These are phyloP conservation scores for Peromyscus melanophrys DNA, from an alignment of 2,797 vertebrate genomes.

Conservation along the genomic window DNA sequence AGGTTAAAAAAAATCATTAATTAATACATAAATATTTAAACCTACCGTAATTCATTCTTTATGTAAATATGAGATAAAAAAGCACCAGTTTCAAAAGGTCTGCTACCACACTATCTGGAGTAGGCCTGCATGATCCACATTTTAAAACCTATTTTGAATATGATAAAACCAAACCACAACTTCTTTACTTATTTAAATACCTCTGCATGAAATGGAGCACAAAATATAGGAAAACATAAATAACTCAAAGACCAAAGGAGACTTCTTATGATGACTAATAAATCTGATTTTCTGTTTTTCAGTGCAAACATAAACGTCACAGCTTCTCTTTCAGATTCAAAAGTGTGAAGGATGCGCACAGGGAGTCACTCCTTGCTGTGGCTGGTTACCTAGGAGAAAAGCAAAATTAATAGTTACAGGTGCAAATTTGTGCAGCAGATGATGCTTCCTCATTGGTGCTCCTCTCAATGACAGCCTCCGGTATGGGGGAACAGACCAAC, in stretches of 20 bases:
- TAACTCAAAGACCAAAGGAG: slow-evolving; percentile 69
- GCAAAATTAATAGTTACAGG: not conserved
- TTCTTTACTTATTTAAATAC: slow-evolving; percentile 63
- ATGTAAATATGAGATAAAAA: slow-evolving; percentile 80
- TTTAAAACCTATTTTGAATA: slow-evolving; percentile 77
- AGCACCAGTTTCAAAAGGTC: slow-evolving; percentile 88
- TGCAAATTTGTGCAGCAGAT: not conserved
- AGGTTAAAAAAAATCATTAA: slow-evolving; percentile 67
- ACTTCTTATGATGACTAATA: slow-evolving; percentile 74
- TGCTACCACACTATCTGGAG: slow-evolving; percentile 77
- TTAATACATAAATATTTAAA: slow-evolving; percentile 82
- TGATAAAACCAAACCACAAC: slow-evolving; percentile 57
- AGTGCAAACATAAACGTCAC: slow-evolving; percentile 81
- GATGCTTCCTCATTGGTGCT: not conserved
- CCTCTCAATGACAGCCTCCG: not conserved
- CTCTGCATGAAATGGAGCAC: slow-evolving; percentile 82
- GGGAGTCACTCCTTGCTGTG: slow-evolving; percentile 88
- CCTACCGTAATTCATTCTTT: slow-evolving; percentile 80
- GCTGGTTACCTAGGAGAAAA: slow-evolving; percentile 88
- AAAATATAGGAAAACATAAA: slow-evolving; percentile 64
- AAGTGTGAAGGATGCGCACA: slow-evolving; percentile 88
- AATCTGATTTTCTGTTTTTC: slow-evolving; percentile 80
- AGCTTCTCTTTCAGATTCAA: slow-evolving; percentile 77
- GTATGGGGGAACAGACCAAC: not conserved
- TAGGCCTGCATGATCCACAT: slow-evolving; percentile 75